Conservation (phyloP, 1,140 invertebrate species). For the Oryzaephilus surinamensis region DNA sequence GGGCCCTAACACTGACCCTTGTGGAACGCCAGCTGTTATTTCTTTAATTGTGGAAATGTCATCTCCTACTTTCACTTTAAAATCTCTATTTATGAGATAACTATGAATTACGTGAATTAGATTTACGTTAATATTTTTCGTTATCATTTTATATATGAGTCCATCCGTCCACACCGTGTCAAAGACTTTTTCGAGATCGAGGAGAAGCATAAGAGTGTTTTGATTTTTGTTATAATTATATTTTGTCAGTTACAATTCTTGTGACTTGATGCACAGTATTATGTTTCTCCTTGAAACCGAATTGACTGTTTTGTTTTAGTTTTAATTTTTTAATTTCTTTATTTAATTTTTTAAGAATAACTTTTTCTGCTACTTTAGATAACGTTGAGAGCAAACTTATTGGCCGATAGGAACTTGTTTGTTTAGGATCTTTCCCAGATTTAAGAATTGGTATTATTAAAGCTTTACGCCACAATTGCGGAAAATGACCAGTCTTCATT, state of each 20-base stretch:
- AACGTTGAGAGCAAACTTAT: constrained; percentile 1
- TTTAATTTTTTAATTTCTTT: not conserved
- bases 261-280: constrained; percentile 32
- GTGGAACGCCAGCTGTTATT: constrained; percentile 20
- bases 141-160: constrained; percentile 24
- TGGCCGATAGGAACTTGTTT: constrained; percentile 6
- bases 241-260: constrained; percentile 29
- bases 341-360: not conserved
- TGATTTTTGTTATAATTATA: constrained; percentile 22
- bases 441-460: constrained; percentile 1
- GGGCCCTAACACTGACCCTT: constrained; percentile 19
- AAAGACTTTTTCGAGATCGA: constrained; percentile 33
- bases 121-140: constrained; percentile 7
- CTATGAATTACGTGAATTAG: constrained; percentile 20
- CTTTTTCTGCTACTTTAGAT: constrained; percentile 5
- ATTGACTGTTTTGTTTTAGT: constrained; percentile 22
- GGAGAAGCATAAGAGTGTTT: constrained; percentile 15
- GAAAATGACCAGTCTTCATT: not conserved
- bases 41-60: constrained; percentile 11
- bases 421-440: not conserved
- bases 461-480: not conserved
- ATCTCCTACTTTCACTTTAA: constrained; percentile 17
- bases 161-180: constrained; percentile 29
- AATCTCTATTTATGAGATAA: constrained; percentile 22
- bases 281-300: constrained; percentile 32